These are phyloP conservation scores for Thymelicus lineola DNA, from an alignment of 2,888 invertebrate genomes.

Conservation along the genomic window DNA sequence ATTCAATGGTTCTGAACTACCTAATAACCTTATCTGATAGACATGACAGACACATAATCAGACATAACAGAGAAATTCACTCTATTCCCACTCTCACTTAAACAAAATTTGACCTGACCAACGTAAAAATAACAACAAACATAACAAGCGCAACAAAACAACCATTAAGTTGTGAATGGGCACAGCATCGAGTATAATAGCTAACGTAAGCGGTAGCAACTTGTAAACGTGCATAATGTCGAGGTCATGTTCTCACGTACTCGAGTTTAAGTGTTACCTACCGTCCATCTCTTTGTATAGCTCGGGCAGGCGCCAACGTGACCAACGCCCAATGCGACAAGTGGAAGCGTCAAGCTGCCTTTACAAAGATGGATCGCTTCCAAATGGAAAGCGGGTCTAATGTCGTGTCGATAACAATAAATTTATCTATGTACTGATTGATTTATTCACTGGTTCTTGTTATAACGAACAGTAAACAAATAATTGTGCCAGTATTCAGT, in stretches of 20 bases:
- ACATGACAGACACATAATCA: too few species aligned
- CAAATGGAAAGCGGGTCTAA: conserved; percentile 44
- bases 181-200: conserved; percentile 20
- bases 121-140: conserved; percentile 15
- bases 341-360: conserved; percentile 43
- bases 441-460: conserved; percentile 3
- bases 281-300: conserved; percentile 26
- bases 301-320: conserved; percentile 8
- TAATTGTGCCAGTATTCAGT: not conserved
- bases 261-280: conserved; percentile 25
- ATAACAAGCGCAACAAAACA: conserved; percentile 25
- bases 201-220: conserved; percentile 23
- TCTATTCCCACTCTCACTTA: conserved; percentile 1
- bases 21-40: too few species aligned
- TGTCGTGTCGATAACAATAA: conserved; percentile 25
- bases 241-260: conserved; percentile 36
- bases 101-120: conserved; percentile 11
- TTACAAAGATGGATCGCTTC: conserved; percentile 51
- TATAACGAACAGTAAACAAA: not conserved
- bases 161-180: conserved; percentile 31
- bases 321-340: conserved; percentile 45
- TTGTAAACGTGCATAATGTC: conserved; percentile 26
- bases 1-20: too few species aligned
- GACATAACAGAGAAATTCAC: too few species aligned
- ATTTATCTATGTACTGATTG: conserved; percentile 5